Percentiles rank a stretch among this genome's conserved stretches.
phyloP scores from a whole-genome alignment of 2,797 vertebrate species.

The Squalus acanthias region DNA sequence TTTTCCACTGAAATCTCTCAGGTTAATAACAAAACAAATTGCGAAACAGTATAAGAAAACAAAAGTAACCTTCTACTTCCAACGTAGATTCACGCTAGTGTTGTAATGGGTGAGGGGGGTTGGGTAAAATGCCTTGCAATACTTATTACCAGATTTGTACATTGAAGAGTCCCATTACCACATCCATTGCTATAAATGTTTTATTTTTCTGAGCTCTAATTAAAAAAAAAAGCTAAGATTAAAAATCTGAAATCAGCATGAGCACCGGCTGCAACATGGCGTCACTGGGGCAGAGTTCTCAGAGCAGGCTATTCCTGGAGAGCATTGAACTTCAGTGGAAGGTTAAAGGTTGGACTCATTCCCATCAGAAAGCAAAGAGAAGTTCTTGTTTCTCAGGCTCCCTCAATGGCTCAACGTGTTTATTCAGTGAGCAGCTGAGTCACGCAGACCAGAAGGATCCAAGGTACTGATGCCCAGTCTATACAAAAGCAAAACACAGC shows the following conservation, averaged over 20 bases:
- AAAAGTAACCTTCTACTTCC: background rate
- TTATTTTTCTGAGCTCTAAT: background rate
- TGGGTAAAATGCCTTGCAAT: background rate
- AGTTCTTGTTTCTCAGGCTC: background rate
- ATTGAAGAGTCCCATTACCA: background rate
- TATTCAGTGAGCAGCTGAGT: background rate
- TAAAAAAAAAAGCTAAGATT: background rate
- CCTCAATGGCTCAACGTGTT: background rate
- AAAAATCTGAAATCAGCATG: background rate
- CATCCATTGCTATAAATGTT: background rate
- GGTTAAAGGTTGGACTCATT: constrained; percentile 11
- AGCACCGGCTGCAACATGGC: background rate
- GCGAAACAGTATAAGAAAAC: background rate
- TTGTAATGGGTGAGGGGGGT: background rate
- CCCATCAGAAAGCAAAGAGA: constrained; percentile 18
- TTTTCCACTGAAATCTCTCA: background rate
- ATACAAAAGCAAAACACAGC: too few species aligned
- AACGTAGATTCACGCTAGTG: background rate
- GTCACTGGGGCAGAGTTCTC: background rate
- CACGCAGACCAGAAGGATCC: background rate
- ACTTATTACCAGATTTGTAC: background rate
- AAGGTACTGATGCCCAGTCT: background rate
- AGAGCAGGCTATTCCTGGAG: background rate
- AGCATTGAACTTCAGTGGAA: background rate
- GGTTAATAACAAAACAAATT: background rate